These are phyloP conservation scores for Manis crassicaudata DNA, from an alignment of 2,797 vertebrate species.

Conservation along the genomic window DNA sequence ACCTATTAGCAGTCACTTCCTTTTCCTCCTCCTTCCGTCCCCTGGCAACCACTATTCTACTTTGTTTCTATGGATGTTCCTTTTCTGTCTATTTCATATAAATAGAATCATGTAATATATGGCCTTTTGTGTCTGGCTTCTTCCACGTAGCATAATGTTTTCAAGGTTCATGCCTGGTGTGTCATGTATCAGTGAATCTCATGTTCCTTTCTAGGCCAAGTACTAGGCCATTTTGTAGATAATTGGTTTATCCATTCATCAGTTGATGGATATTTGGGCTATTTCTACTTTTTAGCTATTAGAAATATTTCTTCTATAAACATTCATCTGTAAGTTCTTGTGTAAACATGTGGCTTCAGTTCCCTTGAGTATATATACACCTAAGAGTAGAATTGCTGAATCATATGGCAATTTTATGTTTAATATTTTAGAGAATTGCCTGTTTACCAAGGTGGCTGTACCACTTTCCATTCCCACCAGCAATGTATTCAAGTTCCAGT, in stretches of 20 bases:
- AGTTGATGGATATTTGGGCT: not conserved
- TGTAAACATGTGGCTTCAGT: not conserved
- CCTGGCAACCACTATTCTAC: not conserved
- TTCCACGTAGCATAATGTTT: not conserved
- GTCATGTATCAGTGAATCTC: not conserved
- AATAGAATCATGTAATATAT: not conserved
- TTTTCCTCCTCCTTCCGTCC: not conserved
- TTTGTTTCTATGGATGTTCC: not conserved
- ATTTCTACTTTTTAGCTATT: not conserved
- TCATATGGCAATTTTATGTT: not conserved
- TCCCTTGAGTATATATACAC: not conserved
- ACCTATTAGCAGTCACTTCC: not conserved
- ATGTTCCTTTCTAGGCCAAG: not conserved
- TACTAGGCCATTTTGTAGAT: not conserved
- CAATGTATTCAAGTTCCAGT: not conserved
- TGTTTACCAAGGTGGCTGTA: not conserved
- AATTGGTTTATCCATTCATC: not conserved
- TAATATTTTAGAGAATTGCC: not conserved
- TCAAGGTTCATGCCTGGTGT: not conserved
- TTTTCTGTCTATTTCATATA: not conserved
- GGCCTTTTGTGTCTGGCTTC: not conserved
- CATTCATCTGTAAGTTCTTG: not conserved
- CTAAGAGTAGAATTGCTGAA: not conserved
- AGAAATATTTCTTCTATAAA: not conserved
- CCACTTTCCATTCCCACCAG: not conserved